Evolutionary conservation across 2,888 invertebrate genomes (phyloP), one percentile per base, ranked within the genome.

Genomic region (Drosophila cracens): DNA sequence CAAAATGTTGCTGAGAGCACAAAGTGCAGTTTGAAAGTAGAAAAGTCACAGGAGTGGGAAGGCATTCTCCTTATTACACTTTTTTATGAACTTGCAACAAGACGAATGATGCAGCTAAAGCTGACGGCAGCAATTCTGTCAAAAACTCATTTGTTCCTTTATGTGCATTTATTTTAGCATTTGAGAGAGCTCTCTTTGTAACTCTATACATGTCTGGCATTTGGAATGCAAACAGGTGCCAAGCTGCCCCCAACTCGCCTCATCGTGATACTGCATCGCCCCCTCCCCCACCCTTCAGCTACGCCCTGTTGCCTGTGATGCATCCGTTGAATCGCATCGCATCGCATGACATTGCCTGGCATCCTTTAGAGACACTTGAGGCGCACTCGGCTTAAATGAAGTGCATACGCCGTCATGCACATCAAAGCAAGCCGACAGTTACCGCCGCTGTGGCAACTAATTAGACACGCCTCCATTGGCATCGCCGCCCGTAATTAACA

Each of bases 361-460:
- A 87, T 86, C 86, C 86, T 86, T 77, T 77, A 76, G 87, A 82
- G 87, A 83, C 85, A 87, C 84, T 84, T 87, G 83, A 82, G 81
- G 79, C 81, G 74, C 86, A 85, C 86, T 86, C 87, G 80, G 79
- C 83, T 83, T 86, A 87, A 86, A 86, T 86, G 86, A 87, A 86
- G 85, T 87, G 87, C 86, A 85, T 81, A 83, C 85, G 85, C 81
- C 76, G 87, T 65, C 80, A 74, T 85, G 85, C 83, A 86, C 86
- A 87, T 87, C 87, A 86, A 86, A 86, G 85, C 63, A 59, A 25
- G 78, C 87, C 83, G 85, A 63, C 81, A 75, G 81, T 69, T 68
- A 75, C 66, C 66, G 60, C 68, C 64, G 65, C 53, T 59, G 81
- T 68, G 67, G 79, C 82, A 79, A 72, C 83, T 84, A 88, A 84